A percentile compares a stretch with the other conserved stretches of the same genome.
These are phyloP conservation scores for Zophobas morio DNA, from an alignment of 1,140 invertebrate genomes.

Conservation along the genomic window DNA sequence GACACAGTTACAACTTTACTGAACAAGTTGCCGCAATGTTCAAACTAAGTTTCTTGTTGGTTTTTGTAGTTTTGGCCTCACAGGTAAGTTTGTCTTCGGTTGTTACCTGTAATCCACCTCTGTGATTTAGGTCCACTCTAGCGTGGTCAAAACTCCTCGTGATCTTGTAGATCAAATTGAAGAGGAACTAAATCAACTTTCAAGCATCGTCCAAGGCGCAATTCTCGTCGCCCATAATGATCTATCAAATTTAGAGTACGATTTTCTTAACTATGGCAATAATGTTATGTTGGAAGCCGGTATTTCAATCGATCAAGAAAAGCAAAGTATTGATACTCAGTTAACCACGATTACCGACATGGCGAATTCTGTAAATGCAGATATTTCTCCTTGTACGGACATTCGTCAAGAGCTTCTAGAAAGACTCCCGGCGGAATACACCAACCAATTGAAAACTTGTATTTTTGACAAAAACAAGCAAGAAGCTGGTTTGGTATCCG, in stretches of 20 bases:
- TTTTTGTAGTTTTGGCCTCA: not conserved
- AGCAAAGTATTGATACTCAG: not conserved
- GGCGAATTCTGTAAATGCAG: not conserved
- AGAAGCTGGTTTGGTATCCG: not conserved
- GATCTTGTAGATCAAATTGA: not conserved
- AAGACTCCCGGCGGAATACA: slow-evolving; percentile 7
- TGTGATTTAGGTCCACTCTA: not conserved
- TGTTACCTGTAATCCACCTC: not conserved
- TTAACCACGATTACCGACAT: not conserved
- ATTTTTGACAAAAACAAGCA: not conserved
- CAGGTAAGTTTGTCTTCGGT: not conserved
- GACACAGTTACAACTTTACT: too few relatives aligned
- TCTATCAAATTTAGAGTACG: not conserved
- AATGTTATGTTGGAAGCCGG: not conserved
- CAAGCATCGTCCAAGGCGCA: not conserved
- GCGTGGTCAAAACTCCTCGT: not conserved
- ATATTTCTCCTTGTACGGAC: slow-evolving; percentile 4
- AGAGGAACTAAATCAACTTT: not conserved
- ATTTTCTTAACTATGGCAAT: not conserved
- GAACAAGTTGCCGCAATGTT: too few relatives aligned
- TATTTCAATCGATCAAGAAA: slow-evolving; percentile 8
- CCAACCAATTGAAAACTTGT: not conserved
- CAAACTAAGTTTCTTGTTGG: too few relatives aligned
- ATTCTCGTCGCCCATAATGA: not conserved
- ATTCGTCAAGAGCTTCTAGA: slow-evolving; percentile 8